phyloP scores from a whole-genome alignment of 1,140 invertebrate species.

The Panagrolaimus sp. region DNA sequence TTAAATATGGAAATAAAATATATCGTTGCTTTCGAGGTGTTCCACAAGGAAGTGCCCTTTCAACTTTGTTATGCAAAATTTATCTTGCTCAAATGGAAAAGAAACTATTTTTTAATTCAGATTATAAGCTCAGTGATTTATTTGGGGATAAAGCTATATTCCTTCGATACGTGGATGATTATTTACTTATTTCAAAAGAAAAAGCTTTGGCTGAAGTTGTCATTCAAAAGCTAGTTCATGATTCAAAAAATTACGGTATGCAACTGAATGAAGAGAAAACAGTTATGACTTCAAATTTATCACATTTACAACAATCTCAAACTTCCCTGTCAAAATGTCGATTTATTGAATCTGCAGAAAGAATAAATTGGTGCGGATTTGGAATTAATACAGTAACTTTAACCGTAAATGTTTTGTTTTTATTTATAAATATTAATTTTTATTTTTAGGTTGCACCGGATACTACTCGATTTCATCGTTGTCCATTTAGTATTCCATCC shows the following conservation, averaged over 20 bases:
- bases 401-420: neutral
- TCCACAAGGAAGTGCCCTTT: neutral
- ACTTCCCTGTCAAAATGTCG: neutral
- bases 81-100: neutral
- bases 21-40: constrained; percentile 1
- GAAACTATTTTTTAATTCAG: neutral
- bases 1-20: neutral
- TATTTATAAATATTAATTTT: neutral
- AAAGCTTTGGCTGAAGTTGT: neutral
- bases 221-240: neutral
- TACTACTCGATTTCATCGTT: neutral
- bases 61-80: neutral
- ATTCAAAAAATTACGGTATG: neutral
- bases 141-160: neutral
- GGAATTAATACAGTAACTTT: neutral
- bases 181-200: neutral
- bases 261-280: neutral
- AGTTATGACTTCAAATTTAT: neutral
- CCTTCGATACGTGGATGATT: constrained; percentile 5
- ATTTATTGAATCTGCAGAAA: neutral
- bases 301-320: neutral
- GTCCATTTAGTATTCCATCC: neutral
- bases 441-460: neutral
- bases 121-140: neutral
- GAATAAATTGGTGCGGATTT: neutral